Evolutionary conservation across 1,140 invertebrate genomes (phyloP).

Genomic region (Scaptodrosophila lebanonensis): DNA sequence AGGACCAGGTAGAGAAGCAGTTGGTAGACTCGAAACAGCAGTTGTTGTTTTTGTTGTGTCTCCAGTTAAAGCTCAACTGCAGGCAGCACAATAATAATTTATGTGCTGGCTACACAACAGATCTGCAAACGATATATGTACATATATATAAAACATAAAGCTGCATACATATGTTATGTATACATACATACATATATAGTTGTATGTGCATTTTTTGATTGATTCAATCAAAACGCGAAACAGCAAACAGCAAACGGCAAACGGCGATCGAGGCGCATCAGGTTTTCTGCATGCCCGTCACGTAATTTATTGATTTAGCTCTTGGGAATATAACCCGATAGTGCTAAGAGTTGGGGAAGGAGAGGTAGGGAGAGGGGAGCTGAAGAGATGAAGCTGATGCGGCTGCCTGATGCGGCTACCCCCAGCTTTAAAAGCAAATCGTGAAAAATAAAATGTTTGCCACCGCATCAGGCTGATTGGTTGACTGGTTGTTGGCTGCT

Average conservation of each 20-base stretch:
- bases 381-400: no score
- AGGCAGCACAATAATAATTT: constrained; percentile 65
- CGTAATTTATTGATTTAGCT: constrained; percentile 77
- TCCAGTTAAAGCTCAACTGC: constrained; percentile 34
- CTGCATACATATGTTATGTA: not conserved
- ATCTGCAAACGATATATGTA: constrained; percentile 65
- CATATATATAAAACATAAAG: not conserved
- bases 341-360: no score
- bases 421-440: constrained; percentile 37
- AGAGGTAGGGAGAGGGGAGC: no score
- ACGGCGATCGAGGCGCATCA: constrained; percentile 44
- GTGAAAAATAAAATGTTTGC: constrained; percentile 72
- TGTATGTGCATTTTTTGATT: constrained; percentile 60
- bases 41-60: constrained; percentile 2
- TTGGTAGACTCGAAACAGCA: constrained; percentile 16
- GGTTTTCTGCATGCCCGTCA: constrained; percentile 76
- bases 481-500: no score
- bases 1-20: constrained; percentile 3
- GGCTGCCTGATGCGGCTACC: constrained; percentile 33
- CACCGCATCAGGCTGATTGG: constrained; percentile 64
- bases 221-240: constrained; percentile 70
- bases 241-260: constrained; percentile 45
- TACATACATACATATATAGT: constrained; percentile 1
- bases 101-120: constrained; percentile 56
- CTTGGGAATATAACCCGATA: constrained; percentile 76